A percentile compares a stretch with the other conserved stretches of the same genome.
These are phyloP conservation scores for Sciurus niger DNA, from an alignment of 2,113 vertebrate species.

Conservation along the genomic window DNA sequence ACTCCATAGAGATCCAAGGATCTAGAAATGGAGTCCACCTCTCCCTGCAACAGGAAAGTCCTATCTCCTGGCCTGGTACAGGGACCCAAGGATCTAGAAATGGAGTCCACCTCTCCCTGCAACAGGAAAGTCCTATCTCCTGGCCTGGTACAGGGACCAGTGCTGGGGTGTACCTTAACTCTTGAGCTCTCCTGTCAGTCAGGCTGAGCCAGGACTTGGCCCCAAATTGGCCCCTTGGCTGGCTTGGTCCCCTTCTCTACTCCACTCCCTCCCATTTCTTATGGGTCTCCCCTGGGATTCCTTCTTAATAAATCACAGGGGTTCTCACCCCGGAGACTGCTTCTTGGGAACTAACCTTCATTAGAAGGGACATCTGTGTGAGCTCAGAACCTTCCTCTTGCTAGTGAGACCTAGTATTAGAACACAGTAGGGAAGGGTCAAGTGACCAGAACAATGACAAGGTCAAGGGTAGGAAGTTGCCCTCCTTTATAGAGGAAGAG, in stretches of 20 bases:
- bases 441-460: background rate
- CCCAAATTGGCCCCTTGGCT: background rate
- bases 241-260: background rate
- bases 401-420: background rate
- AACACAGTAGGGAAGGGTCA: background rate
- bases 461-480: background rate
- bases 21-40: background rate
- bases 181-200: background rate
- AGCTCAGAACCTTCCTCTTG: conserved; percentile 5
- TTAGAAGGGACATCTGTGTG: background rate
- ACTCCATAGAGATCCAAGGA: background rate
- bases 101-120: background rate
- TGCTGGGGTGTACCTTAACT: background rate
- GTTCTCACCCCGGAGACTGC: background rate
- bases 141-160: background rate
- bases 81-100: too few species aligned
- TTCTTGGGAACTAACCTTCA: conserved; percentile 21
- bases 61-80: background rate
- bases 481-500: background rate
- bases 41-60: background rate
- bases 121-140: background rate
- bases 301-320: background rate
- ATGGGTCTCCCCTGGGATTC: background rate
- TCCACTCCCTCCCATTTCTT: background rate
- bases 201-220: background rate